A percentile compares a stretch with the other conserved stretches of the same genome.
phyloP scores from a whole-genome alignment of 1,140 invertebrate species.

The Himalopsyche phryganea region DNA sequence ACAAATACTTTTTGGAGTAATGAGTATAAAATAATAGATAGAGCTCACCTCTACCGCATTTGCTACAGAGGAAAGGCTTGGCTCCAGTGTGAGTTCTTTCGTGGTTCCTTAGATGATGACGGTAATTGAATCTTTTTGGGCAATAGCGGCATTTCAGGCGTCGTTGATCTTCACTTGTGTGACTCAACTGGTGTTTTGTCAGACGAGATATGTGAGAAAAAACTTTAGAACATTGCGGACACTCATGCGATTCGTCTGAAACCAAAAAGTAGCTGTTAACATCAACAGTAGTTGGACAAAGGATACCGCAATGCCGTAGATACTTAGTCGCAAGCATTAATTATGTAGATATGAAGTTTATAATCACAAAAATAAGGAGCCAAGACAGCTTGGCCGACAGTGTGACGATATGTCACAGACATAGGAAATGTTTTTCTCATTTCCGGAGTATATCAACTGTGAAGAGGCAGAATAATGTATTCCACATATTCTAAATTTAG shows the following conservation, averaged over 20 bases:
- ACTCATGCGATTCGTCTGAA: slow-evolving; percentile 26
- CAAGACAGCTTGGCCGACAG: no score
- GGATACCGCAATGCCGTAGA: no score
- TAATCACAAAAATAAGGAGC: no score
- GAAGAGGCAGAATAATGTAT: no score
- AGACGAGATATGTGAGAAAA: slow-evolving; percentile 23
- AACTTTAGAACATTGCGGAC: slow-evolving; percentile 16
- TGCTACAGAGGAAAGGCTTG: slow-evolving; percentile 24
- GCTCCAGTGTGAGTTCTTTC: slow-evolving; percentile 22
- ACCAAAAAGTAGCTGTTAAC: no score
- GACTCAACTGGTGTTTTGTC: slow-evolving; percentile 14
- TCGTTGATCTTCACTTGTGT: slow-evolving; percentile 14
- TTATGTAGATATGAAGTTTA: no score
- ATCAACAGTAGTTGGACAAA: no score
- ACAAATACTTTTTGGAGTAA: not conserved
- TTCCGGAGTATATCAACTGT: no score
- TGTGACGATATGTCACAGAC: no score
- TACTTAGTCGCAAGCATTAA: no score
- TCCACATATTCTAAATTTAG: no score
- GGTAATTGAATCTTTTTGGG: slow-evolving; percentile 23
- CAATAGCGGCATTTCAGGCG: slow-evolving; percentile 21
- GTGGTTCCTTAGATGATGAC: slow-evolving; percentile 27
- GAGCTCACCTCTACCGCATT: slow-evolving; percentile 26
- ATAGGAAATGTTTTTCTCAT: no score
- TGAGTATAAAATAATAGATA: not conserved